Evolutionary conservation across 2,113 vertebrate genomes (phyloP).

Genomic region (Brienomyrus longianalis): DNA sequence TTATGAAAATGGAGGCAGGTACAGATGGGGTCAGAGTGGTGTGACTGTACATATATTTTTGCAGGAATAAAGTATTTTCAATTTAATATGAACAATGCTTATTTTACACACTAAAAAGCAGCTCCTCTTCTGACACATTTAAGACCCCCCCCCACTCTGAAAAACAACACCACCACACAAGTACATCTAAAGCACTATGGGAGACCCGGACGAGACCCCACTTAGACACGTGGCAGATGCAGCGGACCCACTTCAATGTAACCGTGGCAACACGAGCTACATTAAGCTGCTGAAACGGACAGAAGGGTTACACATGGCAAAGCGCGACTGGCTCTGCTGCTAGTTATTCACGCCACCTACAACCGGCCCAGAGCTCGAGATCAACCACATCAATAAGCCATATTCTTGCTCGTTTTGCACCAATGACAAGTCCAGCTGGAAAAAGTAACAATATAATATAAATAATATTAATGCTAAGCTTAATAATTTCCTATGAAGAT

Average conservation of each 20-base stretch:
- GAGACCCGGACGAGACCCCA: not conserved
- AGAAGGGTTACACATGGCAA: not conserved
- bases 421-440: slow-evolving; percentile 3
- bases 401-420: slow-evolving; percentile 20
- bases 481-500: not conserved
- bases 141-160: not conserved
- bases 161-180: not conserved
- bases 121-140: not conserved
- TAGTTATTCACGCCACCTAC: not conserved
- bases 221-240: not conserved
- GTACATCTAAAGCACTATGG: not conserved
- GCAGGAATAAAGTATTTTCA: not conserved
- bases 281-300: not conserved
- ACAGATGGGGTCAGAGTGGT: not conserved
- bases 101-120: not conserved
- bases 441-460: not conserved
- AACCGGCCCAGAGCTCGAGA: slow-evolving; percentile 10
- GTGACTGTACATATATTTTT: not conserved
- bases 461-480: not conserved
- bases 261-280: slow-evolving; percentile 16
- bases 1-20: not conserved
- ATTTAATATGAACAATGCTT: not conserved
- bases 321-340: slow-evolving; percentile 26
- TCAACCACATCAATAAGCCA: not conserved
- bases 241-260: slow-evolving; percentile 10